Base-by-base conservation (phyloP, 37 sponge, comb jelly and placozoan species). In the Agelas oroides region DNA sequence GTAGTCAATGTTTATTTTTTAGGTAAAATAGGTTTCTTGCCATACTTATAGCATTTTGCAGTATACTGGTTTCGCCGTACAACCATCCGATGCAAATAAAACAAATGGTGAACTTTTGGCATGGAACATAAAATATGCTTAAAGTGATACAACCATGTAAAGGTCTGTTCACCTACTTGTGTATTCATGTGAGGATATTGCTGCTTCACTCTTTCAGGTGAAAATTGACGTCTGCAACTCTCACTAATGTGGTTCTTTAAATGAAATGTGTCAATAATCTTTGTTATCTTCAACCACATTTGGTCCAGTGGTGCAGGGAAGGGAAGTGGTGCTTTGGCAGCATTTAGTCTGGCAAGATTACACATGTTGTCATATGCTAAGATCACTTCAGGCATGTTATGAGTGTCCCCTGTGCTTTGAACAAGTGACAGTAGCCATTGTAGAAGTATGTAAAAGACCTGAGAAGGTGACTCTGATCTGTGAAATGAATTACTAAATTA, bases 11-110 rank as follows among this genome's bases (percentile, higher is more conserved):
- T n/a, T n/a, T n/a, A n/a, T n/a, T n/a, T n/a, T n/a, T n/a, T n/a
- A n/a, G n/a, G n/a, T n/a, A n/a, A n/a, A n/a, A n/a, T n/a, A n/a
- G n/a, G n/a, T n/a, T n/a, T n/a, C n/a, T n/a, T n/a, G n/a, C n/a
- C n/a, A n/a, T n/a, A n/a, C n/a, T n/a, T n/a, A n/a, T n/a, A n/a
- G n/a, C n/a, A n/a, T n/a, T n/a, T n/a, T n/a, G n/a, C n/a, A n/a
- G n/a, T n/a, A n/a, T n/a, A n/a, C n/a, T n/a, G n/a, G n/a, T n/a
- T n/a, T n/a, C n/a, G n/a, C n/a, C n/a, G n/a, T n/a, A n/a, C n/a
- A 6, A 86, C 86, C 77, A 86, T 68, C 20, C 86, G 70, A 31
- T 86, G 86, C 15, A 86, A 40, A 27, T 70, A 86, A 57, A 65
- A 65, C 20, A 65, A 36, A 41, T 86, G 77, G 41, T 86, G 86